Evolutionary conservation across 2,888 invertebrate genomes (phyloP).

Genomic region (Leucoptera coffeella): DNA sequence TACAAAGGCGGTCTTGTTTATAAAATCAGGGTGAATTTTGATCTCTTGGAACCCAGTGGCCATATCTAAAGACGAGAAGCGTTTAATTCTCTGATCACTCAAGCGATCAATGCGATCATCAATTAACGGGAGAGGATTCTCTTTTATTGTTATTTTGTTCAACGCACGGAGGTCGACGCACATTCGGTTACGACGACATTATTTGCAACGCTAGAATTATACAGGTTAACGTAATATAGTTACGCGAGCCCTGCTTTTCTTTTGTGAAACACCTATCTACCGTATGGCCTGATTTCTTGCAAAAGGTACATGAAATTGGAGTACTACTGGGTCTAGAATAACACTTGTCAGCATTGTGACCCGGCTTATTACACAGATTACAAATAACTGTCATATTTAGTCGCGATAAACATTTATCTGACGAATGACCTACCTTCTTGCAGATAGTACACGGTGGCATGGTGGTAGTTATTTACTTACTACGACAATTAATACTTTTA

Average conservation of each 20-base stretch:
- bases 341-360: background rate
- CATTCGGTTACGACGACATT: background rate
- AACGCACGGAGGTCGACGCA: too few relatives aligned
- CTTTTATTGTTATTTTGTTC: too few relatives aligned
- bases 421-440: background rate
- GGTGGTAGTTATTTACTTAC: background rate
- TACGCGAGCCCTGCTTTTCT: too few relatives aligned
- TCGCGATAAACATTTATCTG: too few relatives aligned
- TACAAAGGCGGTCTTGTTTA: constrained; percentile 2
- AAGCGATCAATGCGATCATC: too few relatives aligned
- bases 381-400: too few relatives aligned
- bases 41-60: constrained; percentile 7
- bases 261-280: background rate
- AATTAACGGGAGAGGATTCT: too few relatives aligned
- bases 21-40: constrained; percentile 3
- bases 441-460: background rate
- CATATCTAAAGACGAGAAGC: constrained; percentile 2
- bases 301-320: background rate
- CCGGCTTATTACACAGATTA: too few relatives aligned
- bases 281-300: background rate
- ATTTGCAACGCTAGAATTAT: background rate
- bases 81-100: too few relatives aligned
- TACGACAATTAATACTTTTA: background rate
- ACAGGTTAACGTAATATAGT: background rate
- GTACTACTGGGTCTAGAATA: background rate